These are phyloP conservation scores for Chorisops tibialis DNA, from an alignment of 2,888 invertebrate species.

Conservation along the genomic window DNA sequence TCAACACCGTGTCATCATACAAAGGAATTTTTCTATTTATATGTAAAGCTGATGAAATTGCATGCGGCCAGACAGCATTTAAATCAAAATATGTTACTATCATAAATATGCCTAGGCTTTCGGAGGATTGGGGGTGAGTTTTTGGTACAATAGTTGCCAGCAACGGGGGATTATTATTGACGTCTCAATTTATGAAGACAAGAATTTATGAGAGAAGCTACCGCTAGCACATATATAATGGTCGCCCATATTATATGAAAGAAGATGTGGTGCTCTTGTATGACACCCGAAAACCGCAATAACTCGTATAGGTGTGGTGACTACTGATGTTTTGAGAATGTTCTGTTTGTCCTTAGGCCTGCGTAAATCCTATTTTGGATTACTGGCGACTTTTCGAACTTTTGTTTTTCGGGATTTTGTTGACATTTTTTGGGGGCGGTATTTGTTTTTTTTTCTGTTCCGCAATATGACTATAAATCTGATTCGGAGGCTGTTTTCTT, in stretches of 20 bases:
- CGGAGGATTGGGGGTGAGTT: neutral
- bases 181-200: constrained; percentile 19
- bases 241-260: neutral
- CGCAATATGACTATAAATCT: constrained; percentile 14
- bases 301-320: constrained; percentile 5
- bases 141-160: neutral
- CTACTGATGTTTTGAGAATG: neutral
- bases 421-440: neutral
- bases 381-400: constrained; percentile 4
- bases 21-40: neutral
- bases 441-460: neutral
- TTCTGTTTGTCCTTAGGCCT: neutral
- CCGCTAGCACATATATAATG: neutral
- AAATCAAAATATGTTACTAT: constrained; percentile 7
- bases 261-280: neutral
- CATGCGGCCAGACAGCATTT: neutral
- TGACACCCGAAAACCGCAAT: neutral
- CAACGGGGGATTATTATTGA: constrained; percentile 3
- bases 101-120: neutral
- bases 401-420: constrained; percentile 4
- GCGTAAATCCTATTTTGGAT: constrained; percentile 10
- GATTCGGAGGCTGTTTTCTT: neutral
- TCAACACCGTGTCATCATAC: neutral
- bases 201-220: constrained; percentile 12
- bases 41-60: neutral